Evolutionary conservation across 2,797 vertebrate species (phyloP).

Genomic region (Neomorphus geoffroyi): DNA sequence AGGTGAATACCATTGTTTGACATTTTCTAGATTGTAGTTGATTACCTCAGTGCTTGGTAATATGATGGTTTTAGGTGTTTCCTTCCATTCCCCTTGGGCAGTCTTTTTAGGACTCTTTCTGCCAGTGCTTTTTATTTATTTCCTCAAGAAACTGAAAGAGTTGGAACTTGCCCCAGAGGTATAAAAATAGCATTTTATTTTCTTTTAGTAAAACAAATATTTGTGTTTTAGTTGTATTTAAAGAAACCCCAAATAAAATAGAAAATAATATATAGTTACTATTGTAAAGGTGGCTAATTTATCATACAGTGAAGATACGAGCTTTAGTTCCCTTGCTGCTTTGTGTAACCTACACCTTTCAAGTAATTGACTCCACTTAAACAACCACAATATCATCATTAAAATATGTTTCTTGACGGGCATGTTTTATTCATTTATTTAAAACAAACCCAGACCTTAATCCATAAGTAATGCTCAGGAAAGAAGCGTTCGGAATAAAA

Average conservation of each 20-base stretch:
- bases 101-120: constrained; percentile 32
- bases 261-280: not conserved
- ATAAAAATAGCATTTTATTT: not conserved
- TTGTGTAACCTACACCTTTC: not conserved
- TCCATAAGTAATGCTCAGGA: constrained; percentile 15
- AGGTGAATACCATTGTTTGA: constrained; percentile 68
- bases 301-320: not conserved
- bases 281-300: not conserved
- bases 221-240: not conserved
- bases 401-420: not conserved
- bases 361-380: constrained; percentile 48
- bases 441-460: not conserved
- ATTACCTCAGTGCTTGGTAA: constrained; percentile 57
- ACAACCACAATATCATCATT: not conserved
- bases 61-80: constrained; percentile 62
- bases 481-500: constrained; percentile 64
- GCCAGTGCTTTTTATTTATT: constrained; percentile 10
- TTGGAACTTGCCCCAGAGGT: not conserved
- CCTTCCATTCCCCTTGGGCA: constrained; percentile 25
- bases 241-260: too few species aligned
- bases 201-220: not conserved
- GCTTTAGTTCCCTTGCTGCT: constrained; percentile 14
- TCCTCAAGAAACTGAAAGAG: not conserved
- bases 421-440: constrained; percentile 8
- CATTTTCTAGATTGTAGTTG: constrained; percentile 71